phyloP scores from a whole-genome alignment of 37 sponge, comb jelly and placozoan species.

The Beroe forskalii region DNA sequence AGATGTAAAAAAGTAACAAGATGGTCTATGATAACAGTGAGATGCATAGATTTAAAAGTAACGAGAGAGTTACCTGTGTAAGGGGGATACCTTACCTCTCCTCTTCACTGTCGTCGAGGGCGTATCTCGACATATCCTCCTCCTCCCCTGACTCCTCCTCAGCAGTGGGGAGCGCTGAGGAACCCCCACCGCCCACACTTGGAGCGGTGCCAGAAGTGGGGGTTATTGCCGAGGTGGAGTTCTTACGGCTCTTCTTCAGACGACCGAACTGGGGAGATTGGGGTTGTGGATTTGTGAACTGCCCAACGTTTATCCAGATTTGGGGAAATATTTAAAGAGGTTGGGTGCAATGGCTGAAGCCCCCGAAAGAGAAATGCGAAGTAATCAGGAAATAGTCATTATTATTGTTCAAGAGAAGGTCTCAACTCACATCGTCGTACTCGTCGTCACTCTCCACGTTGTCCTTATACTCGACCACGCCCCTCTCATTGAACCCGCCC shows the following conservation, averaged over 20 bases:
- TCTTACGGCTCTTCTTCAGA: neutral
- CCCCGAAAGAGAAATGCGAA: neutral
- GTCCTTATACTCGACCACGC: conserved; percentile 85
- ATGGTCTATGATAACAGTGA: no score
- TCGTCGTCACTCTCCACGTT: conserved; percentile 92
- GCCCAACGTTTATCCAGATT: no score
- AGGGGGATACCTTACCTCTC: conserved; percentile 64
- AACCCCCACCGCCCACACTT: no score
- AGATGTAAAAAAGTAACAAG: no score
- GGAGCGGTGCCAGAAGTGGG: neutral
- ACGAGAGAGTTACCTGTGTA: neutral
- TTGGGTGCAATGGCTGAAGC: no score
- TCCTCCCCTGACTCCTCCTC: conserved; percentile 64
- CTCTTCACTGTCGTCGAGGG: conserved; percentile 56
- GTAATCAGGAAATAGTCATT: neutral
- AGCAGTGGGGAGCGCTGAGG: neutral
- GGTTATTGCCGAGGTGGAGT: neutral
- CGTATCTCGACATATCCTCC: conserved; percentile 65
- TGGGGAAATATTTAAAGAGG: no score
- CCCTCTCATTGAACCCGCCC: conserved; percentile 94
- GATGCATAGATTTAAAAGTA: no score
- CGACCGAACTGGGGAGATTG: conserved; percentile 46
- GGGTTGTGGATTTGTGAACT: neutral
- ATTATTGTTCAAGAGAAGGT: neutral
- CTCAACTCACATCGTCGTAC: conserved; percentile 85